Base-by-base conservation (phyloP, 2,113 vertebrate genomes). In the Megaceryle torquata region DNA sequence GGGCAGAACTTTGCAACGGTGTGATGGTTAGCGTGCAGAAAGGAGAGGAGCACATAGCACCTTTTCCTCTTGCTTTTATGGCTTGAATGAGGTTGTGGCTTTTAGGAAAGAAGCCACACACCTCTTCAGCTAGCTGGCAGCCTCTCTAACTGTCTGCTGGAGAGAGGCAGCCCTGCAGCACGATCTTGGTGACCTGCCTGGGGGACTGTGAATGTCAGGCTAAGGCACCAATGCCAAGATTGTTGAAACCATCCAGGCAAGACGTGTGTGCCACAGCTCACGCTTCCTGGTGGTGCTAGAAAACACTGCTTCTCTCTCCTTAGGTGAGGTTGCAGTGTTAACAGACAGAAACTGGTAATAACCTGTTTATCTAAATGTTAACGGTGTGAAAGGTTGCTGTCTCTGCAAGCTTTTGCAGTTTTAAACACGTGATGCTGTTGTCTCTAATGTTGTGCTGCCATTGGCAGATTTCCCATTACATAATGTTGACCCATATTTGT, bases 401-500 rank as follows among this genome's bases (percentile, higher is more conserved):
- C 78, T 81, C 64, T 56, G 53, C 60, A 74, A 74, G 82, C 72
- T 82, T 76, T 86, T 93, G 69, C 74, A 87, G 84, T 81, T 84
- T 19, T 74, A 53, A 78, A 87, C 70, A 67, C 80, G 29, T 33
- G 69, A 68, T 26, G 37, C 20, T 39, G 60, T 54, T 51, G 61
- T 80, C 19, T 53, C 44, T 63, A 81, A 70, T 6, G 7, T 60
- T 79, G 43, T 54, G 57, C 90, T 95, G 92, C 84, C 68, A 91
- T 91, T 96, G 94, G 91, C 97, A 91, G 82, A 2, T 50, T 43
- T 92, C 80, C 91, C 59, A 50, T 97, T 97, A 95, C 82, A 93
- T 86, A 95, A 97, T 84, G 91, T 91, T 97, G 96, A 97, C 96
- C 95, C 77, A 33, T 96, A 97, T 97, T 98, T 95, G 95, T 97